These are phyloP conservation scores for Anhinga anhinga DNA, from an alignment of 2,113 vertebrate species.

Conservation along the genomic window DNA sequence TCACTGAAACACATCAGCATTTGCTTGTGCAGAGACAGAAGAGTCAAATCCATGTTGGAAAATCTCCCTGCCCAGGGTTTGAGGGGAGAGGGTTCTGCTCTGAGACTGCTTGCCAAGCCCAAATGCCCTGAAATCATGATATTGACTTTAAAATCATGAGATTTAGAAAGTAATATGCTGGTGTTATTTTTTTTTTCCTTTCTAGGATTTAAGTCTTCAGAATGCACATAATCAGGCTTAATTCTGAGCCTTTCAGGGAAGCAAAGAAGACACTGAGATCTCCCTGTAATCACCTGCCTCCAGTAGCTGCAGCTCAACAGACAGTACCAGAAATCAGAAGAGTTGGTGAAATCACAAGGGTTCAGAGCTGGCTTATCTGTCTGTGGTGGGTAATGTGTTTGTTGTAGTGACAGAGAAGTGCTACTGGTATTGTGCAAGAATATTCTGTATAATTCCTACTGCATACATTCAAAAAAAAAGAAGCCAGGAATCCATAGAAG, in stretches of 20 bases:
- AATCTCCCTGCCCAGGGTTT: background rate
- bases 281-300: background rate
- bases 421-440: background rate
- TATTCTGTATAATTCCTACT: background rate
- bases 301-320: background rate
- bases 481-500: background rate
- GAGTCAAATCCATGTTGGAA: background rate
- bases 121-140: background rate
- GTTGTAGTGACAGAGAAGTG: background rate
- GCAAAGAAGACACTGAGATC: background rate
- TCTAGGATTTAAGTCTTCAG: background rate
- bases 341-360: background rate
- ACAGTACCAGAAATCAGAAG: background rate
- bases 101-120: background rate
- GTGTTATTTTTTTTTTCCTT: background rate
- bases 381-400: fast-evolving
- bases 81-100: background rate
- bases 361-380: background rate
- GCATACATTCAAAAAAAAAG: background rate
- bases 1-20: background rate
- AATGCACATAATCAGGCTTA: background rate
- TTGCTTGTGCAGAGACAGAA: background rate
- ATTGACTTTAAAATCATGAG: background rate
- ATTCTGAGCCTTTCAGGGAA: background rate
- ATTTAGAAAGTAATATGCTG: background rate